Base-by-base conservation (phyloP, 2,113 vertebrate species). In the Ceyx melanurus region DNA sequence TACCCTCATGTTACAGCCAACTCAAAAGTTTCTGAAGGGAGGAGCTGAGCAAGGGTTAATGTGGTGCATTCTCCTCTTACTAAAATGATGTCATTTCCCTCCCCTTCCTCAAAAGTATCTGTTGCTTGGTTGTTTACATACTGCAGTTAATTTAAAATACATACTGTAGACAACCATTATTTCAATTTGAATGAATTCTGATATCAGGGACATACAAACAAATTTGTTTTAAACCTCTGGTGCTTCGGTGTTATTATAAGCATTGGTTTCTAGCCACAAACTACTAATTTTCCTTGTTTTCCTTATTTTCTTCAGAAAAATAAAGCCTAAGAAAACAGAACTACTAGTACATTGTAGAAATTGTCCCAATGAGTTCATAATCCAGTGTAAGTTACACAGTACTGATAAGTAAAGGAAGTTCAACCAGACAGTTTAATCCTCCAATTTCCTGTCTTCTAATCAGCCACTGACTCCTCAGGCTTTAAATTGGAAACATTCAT, bases 371-470 rank as follows among this genome's bases (percentile, higher is more conserved):
- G 97, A 97, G 90, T 97, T 96, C 96, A 94, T 97, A 97, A 98
- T 97, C 96, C 97, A 94, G 95, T 94, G 94, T 95, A 97, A 97
- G 97, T 98, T 98, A 97, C 97, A 80, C 87, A 95, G 97, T 91
- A 97, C 97, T 98, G 98, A 98, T 98, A 98, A 98, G 96, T 97
- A 98, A 98, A 99, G 99, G 99, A 99, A 99, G 98, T 99, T 98
- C 98, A 98, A 98, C 98, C 98, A 99, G 99, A 99, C 99, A 98
- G 98, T 98, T 98, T 99, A 99, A 99, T 99, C 99, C 98, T 98
- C 98, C 98, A 99, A 99, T 99, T 99, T 99, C 99, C 99, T 99
- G 98, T 97, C 97, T 98, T 99, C 98, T 99, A 99, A 99, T 99
- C 99, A 99, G 98, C 98, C 98, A 98, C 98, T 96, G 98, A 97